Base-by-base conservation (phyloP, 2,797 vertebrate species). In the Coregonus ussuriensis region DNA sequence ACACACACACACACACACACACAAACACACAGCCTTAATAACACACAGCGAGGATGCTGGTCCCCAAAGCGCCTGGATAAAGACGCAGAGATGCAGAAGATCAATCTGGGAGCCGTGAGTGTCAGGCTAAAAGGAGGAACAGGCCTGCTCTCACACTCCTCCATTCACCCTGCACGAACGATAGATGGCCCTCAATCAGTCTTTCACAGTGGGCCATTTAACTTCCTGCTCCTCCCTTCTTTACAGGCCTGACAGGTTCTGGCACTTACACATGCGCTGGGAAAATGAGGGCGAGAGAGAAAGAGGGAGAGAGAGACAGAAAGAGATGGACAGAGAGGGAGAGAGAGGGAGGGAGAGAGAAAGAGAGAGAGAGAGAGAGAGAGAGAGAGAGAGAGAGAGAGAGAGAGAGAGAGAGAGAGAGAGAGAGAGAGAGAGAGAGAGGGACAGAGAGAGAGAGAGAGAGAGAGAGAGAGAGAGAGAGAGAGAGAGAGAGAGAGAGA, bases 301-400 rank as follows among this genome's bases (percentile, higher is more conserved):
- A 15, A 85, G 89, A 86, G 62, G 25, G 25, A 25, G 25, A 25
- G 25, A 25, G 21, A 6, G 9, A 63, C 21, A 11, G 59, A 63
- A 1, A 63, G 6, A 6, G 21, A 25, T 9, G 0, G 6, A 41
- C 6, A 9, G 37, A 0, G 37, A 41, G 37, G 6, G 1, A 0
- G 37, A 41, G 37, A 0, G 37, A 41, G 37, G 2, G 37, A 41
- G 1, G 9, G 37, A 6, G 0, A 1, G 37, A 41, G 37, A 1
- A 6, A 41, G 6, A 41, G 6, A 9, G 37, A 1, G 6, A 41
- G 37, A 1, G 0, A 0, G 37, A 41, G 1, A 0, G 6, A 41
- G 37, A 41, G 1, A 41, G 41, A 9, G 25, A 25, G 25, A 25
- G 25, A 25, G 6, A 41, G 37, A 1, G 1, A 1, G 37, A 41